Evolutionary conservation across 2,113 vertebrate genomes (phyloP).

Genomic region (Callionymus lyra): DNA sequence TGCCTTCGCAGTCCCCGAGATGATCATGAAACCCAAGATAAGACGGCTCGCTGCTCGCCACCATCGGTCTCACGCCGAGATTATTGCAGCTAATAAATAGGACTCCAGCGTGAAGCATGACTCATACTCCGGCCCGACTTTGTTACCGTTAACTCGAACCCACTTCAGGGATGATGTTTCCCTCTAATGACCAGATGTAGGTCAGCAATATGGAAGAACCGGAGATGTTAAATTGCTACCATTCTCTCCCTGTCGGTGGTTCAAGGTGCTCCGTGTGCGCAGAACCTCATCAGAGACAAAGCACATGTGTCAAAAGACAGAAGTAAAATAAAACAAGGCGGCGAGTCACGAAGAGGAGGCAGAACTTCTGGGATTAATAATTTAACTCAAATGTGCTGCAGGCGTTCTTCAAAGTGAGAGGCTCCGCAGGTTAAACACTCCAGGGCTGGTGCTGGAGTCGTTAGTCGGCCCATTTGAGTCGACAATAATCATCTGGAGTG

Average conservation of each 20-base stretch:
- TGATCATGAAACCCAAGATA: too few relatives aligned
- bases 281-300: conserved; percentile 23
- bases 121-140: too few relatives aligned
- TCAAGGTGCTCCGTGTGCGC: conserved; percentile 10
- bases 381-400: conserved; percentile 6
- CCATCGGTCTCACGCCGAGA: too few relatives aligned
- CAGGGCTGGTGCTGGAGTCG: too few relatives aligned
- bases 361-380: conserved; percentile 12
- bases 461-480: too few relatives aligned
- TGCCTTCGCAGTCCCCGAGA: too few relatives aligned
- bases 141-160: too few relatives aligned
- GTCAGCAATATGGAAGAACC: conserved; percentile 20
- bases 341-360: conserved; percentile 19
- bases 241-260: conserved; percentile 29
- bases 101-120: too few relatives aligned
- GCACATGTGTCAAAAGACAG: conserved; percentile 22
- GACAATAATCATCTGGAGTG: too few relatives aligned
- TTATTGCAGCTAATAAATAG: too few relatives aligned
- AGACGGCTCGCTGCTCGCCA: too few relatives aligned
- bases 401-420: conserved; percentile 6
- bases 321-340: conserved; percentile 37
- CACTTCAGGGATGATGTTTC: conserved; percentile 27
- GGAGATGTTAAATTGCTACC: conserved; percentile 40
- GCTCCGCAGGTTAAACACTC: background rate
- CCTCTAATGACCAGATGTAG: conserved; percentile 25